These are phyloP conservation scores for Lathronympha strigana DNA, from an alignment of 2,888 invertebrate genomes.

Conservation along the genomic window DNA sequence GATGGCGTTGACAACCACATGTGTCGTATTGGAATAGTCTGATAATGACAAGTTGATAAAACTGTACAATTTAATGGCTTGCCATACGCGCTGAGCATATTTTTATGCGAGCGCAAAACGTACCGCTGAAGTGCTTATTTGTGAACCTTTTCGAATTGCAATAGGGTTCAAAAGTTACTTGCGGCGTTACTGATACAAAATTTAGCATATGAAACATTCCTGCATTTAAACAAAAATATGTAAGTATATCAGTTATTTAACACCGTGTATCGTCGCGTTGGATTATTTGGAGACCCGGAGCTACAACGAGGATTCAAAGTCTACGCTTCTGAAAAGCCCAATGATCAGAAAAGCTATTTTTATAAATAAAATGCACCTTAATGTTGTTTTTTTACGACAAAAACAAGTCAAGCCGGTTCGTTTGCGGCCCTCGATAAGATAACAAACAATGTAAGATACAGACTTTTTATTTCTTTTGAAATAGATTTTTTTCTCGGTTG, in stretches of 20 bases:
- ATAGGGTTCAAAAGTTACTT: neutral
- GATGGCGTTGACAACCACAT: slow-evolving; percentile 38
- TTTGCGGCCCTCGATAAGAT: slow-evolving; percentile 4
- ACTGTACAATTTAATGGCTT: slow-evolving; percentile 24
- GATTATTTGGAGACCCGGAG: no score
- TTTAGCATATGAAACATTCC: slow-evolving; percentile 1
- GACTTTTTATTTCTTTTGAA: neutral
- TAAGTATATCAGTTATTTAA: neutral
- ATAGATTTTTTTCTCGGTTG: neutral
- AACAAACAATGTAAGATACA: neutral
- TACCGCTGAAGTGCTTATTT: neutral
- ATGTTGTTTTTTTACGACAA: neutral
- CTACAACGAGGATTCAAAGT: no score
- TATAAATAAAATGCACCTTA: no score
- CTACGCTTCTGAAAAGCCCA: no score
- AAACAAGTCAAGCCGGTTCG: neutral
- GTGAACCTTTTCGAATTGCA: neutral
- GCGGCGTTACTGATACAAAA: neutral
- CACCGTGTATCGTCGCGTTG: neutral
- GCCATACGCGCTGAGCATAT: slow-evolving; percentile 29
- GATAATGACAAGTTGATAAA: slow-evolving; percentile 37
- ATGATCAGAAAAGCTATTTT: neutral
- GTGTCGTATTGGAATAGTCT: slow-evolving; percentile 36
- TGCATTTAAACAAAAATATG: neutral
- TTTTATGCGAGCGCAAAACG: slow-evolving; percentile 17